These are phyloP conservation scores for Ceyx erithaca DNA, from an alignment of 2,797 vertebrate species.

Conservation along the genomic window DNA sequence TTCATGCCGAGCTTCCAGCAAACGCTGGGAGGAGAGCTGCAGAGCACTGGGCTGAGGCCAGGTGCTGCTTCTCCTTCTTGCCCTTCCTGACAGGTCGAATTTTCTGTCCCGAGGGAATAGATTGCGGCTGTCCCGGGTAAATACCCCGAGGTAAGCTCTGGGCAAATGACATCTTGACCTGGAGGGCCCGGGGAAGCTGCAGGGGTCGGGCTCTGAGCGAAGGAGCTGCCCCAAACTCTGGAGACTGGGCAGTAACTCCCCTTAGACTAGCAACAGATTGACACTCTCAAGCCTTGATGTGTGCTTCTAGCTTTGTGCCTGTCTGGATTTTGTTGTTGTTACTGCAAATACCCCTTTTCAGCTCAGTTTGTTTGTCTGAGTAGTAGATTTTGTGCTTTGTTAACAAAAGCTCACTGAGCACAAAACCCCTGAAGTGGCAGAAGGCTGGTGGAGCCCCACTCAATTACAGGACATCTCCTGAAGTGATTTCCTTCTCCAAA, in stretches of 20 bases:
- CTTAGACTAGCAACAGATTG: neutral
- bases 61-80: neutral
- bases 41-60: neutral
- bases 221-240: neutral
- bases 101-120: neutral
- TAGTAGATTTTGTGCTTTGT: neutral
- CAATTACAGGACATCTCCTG: neutral
- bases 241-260: neutral
- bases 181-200: neutral
- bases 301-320: neutral
- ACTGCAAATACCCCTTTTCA: neutral
- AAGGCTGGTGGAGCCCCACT: neutral
- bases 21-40: neutral
- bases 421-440: neutral
- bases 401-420: neutral
- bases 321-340: neutral
- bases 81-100: too few species aligned
- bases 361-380: neutral
- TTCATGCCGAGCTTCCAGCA: neutral
- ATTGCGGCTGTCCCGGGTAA: neutral
- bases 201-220: neutral
- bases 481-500: slow-evolving; percentile 32
- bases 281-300: neutral
- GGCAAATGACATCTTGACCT: neutral
- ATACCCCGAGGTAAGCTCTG: neutral